These are phyloP conservation scores for Huso huso DNA, from an alignment of 2,797 vertebrate species.

Conservation along the genomic window DNA sequence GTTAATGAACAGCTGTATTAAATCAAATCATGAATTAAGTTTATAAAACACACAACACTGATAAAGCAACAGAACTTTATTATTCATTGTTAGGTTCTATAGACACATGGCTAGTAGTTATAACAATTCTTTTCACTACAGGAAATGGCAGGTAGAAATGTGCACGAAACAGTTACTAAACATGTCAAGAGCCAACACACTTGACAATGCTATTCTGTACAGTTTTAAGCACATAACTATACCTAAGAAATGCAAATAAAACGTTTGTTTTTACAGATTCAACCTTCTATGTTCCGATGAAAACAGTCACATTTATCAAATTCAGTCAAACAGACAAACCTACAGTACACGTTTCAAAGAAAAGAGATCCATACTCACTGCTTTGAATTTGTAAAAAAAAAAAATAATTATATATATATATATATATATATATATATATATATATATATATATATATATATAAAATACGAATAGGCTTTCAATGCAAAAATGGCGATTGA, in stretches of 20 bases:
- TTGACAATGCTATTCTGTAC: neutral
- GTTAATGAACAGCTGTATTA: too few relatives aligned
- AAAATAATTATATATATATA: neutral
- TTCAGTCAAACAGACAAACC: neutral
- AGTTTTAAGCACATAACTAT: neutral
- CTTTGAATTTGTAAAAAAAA: neutral
- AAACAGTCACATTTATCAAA: neutral
- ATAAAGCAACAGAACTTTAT: neutral
- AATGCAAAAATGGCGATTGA: neutral
- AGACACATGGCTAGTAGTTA: neutral
- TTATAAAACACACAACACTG: neutral
- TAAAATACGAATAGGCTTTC: neutral
- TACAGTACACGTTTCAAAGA: neutral
- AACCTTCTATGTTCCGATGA: too few relatives aligned
- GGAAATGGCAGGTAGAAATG: neutral
- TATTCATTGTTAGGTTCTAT: neutral
- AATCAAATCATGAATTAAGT: too few relatives aligned
- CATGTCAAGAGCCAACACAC: neutral
- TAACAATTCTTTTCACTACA: neutral
- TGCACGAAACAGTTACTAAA: constrained; percentile 1
- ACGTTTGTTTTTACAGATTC: neutral
- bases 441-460: too few relatives aligned
- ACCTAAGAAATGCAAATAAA: neutral
- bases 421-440: too few relatives aligned
- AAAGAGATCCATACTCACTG: neutral